Percentiles rank a stretch among this genome's conserved stretches.
Evolutionary conservation across 2,113 vertebrate genomes (phyloP).

Genomic region (Thomomys bottae): DNA sequence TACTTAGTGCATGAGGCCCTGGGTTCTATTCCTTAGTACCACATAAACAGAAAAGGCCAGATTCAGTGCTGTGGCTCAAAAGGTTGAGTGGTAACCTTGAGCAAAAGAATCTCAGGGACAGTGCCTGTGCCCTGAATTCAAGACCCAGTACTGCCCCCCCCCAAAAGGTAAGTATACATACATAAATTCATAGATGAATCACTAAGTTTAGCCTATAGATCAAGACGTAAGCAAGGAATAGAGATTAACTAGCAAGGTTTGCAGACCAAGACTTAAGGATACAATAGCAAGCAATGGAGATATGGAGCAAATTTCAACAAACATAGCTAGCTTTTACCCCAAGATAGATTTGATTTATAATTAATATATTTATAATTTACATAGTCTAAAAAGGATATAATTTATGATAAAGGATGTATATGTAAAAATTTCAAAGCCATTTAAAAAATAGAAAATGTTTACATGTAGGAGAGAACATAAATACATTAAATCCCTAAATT

Average conservation of each 20-base stretch:
- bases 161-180: too few relatives aligned
- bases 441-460: constrained; percentile 48
- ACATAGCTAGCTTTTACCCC: neutral
- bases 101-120: too few relatives aligned
- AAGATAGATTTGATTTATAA: constrained; percentile 48
- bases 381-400: neutral
- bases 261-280: neutral
- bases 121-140: too few relatives aligned
- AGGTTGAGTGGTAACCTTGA: too few relatives aligned
- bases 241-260: too few relatives aligned
- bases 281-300: neutral
- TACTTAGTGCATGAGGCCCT: too few relatives aligned
- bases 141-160: too few relatives aligned
- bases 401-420: constrained; percentile 21
- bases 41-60: too few relatives aligned
- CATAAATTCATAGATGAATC: constrained; percentile 51
- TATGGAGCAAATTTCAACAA: neutral
- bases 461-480: neutral
- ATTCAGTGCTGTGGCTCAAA: too few relatives aligned
- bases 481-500: neutral
- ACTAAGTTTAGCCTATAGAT: neutral
- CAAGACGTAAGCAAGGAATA: neutral
- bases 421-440: constrained; percentile 24
- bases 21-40: too few relatives aligned
- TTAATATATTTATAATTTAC: neutral